Base-by-base conservation (phyloP, 2,888 invertebrate genomes). In the Deilephila porcellus region DNA sequence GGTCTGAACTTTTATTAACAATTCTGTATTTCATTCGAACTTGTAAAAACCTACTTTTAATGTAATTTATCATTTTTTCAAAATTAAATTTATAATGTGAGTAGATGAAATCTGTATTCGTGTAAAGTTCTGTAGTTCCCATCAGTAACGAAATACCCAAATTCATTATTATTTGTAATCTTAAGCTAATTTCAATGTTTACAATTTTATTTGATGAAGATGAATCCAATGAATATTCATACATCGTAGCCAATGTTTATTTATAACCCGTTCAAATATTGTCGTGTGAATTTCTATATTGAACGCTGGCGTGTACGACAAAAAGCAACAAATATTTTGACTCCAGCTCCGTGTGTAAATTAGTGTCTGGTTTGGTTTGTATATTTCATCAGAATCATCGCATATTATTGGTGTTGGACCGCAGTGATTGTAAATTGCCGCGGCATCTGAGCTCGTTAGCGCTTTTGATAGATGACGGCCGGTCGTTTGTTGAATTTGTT, bases 381-480 rank as follows among this genome's bases (percentile, higher is more conserved):
- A 67, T 73, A 88, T 91, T 91, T 90, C 88, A 88, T 89, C 90
- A 86, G 85, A 86, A 90, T 90, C 89, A 89, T 91, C 87, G 88
- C 89, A 86, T 90, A 90, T 93, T 92, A 93, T 92, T 91, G 90
- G 90, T 86, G 82, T 83, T 79, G 78, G 79, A 78, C 79, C 84
- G 85, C 84, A 84, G 89, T 88, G 91, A 92, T 92, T 93, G 91
- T 93, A 91, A 92, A 92, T 89, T 85, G 90, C 88, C 89, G 88
- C 90, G 87, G 92, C 90, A 91, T 93, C 91, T 84, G 83, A 86
- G 91, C 93, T 94, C 94, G 94, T 94, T 94, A 94, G 91, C 86
- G 90, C 92, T 92, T 93, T 93, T 94, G 94, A 94, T 94, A 94
- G 93, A 94, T 94, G 93, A 93, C 91, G 90, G 85, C 88, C 89